Base-by-base conservation (phyloP, 2,113 vertebrate genomes). In the Coryphaenoides rupestris region DNA sequence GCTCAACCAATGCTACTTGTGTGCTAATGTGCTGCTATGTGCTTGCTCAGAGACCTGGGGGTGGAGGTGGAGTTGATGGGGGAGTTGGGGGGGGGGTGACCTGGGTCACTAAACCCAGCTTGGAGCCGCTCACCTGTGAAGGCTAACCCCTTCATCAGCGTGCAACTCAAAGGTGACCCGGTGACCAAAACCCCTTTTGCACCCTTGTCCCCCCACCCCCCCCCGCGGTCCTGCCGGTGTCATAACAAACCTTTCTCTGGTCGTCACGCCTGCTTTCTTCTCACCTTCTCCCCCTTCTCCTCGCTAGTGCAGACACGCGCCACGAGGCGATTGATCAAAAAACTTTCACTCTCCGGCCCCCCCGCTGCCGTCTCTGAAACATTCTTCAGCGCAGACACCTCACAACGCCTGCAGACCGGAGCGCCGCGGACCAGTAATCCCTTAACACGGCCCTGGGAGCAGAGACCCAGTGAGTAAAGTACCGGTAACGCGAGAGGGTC, bases 61-160 rank as follows among this genome's bases (percentile, higher is more conserved):
- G n/a, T n/a, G n/a, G n/a, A n/a, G n/a, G n/a, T n/a, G n/a, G n/a
- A n/a, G n/a, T n/a, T n/a, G n/a, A n/a, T n/a, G n/a, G n/a, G n/a
- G n/a, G n/a, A n/a, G n/a, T n/a, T 26, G 24, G 24, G 24, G 6
- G 24, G 12, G 47, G 47, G 47, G 47, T 4, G 47, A 50, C 2
- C 17, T n/a, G 47, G 14, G 47, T 50, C 47, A 50, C 47, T 17
- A 50, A 12, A 50, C 17, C 47, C 47, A 17, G 12, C 47, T 50
- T 50, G 47, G 47, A 50, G 47, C 47, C 47, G 47, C 47, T 50
- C 47, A 50, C 47, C 47, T 50, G 47, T 50, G 47, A 50, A 50
- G 15, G 47, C 7, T n/a, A n/a, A n/a, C 16, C 47, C n/a, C 1
- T 50, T 50, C 14, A 50, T 50, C 17, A 50, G 47, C 47, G 4